These are phyloP conservation scores for Pimpla rufipes DNA, from an alignment of 2,888 invertebrate genomes.

Conservation along the genomic window DNA sequence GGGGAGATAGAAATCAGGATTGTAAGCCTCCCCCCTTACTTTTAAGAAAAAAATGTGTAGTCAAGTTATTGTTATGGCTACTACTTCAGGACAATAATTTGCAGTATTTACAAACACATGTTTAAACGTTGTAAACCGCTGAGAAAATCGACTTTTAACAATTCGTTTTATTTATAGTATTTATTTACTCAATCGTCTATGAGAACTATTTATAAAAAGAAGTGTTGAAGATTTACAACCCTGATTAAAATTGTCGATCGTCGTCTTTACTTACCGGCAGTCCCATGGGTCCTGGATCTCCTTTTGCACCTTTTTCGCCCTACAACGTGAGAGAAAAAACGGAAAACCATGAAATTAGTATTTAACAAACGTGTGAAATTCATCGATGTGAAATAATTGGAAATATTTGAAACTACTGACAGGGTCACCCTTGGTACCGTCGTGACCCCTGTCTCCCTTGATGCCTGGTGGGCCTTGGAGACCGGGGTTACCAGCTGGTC, in stretches of 20 bases:
- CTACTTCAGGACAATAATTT: too few relatives aligned
- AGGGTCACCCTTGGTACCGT: slow-evolving; percentile 93
- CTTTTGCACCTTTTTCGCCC: slow-evolving; percentile 93
- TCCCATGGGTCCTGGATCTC: slow-evolving; percentile 97
- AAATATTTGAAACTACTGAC: slow-evolving; percentile 86
- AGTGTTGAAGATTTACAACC: too few relatives aligned
- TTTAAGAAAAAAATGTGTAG: too few relatives aligned
- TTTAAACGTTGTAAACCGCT: too few relatives aligned
- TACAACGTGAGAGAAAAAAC: slow-evolving; percentile 85
- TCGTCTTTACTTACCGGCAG: slow-evolving; percentile 92
- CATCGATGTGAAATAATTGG: slow-evolving; percentile 9
- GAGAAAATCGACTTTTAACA: too few relatives aligned
- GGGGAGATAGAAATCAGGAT: neutral
- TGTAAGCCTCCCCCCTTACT: too few relatives aligned
- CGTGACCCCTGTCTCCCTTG: slow-evolving; percentile 94
- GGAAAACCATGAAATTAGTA: slow-evolving; percentile 37
- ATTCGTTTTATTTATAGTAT: too few relatives aligned
- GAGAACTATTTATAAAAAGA: too few relatives aligned
- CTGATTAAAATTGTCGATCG: slow-evolving; percentile 12
- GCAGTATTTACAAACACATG: too few relatives aligned
- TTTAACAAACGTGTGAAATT: neutral
- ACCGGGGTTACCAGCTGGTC: slow-evolving; percentile 90
- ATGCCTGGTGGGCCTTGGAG: slow-evolving; percentile 94
- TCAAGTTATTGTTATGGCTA: too few relatives aligned
- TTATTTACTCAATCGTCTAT: too few relatives aligned